Conservation (phyloP, 1,140 invertebrate species). For the Arctopsyche grandis region DNA sequence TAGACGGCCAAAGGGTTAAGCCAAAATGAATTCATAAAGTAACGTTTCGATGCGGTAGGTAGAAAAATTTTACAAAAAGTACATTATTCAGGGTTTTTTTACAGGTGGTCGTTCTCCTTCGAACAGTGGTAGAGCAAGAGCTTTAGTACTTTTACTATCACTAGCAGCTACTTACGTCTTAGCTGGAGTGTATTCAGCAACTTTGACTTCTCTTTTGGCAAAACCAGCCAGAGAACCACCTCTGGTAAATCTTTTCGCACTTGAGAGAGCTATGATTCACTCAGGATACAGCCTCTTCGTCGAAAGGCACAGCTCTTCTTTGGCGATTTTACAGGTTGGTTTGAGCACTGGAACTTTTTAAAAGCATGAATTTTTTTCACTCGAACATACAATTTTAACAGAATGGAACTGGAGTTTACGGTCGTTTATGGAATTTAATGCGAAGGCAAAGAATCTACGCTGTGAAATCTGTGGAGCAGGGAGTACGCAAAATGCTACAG, state of each 20-base stretch:
- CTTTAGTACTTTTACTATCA: conserved; percentile 71
- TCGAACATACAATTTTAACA: too few species aligned
- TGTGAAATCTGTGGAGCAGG: conserved; percentile 73
- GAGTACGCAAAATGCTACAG: conserved; percentile 70
- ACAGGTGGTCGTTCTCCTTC: conserved; percentile 63
- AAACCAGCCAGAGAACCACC: conserved; percentile 71
- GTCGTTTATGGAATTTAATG: conserved; percentile 73
- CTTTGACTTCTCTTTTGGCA: conserved; percentile 75
- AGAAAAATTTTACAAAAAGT: too few species aligned
- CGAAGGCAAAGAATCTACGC: conserved; percentile 66
- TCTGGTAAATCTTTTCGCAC: conserved; percentile 70
- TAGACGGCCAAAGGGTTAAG: too few species aligned
- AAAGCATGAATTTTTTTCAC: background rate
- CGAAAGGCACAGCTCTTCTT: conserved; percentile 74
- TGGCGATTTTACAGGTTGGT: conserved; percentile 72
- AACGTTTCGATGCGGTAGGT: too few species aligned
- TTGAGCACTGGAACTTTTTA: too few species aligned
- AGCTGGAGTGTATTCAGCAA: conserved; percentile 78
- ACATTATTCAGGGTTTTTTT: too few species aligned
- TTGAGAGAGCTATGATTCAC: conserved; percentile 71
- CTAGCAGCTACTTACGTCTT: conserved; percentile 77
- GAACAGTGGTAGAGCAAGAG: conserved; percentile 69
- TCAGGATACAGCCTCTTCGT: conserved; percentile 72
- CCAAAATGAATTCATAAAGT: too few species aligned
- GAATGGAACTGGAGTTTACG: conserved; percentile 80